Conservation (phyloP, 2,797 vertebrate genomes). For the Alauda arvensis region DNA sequence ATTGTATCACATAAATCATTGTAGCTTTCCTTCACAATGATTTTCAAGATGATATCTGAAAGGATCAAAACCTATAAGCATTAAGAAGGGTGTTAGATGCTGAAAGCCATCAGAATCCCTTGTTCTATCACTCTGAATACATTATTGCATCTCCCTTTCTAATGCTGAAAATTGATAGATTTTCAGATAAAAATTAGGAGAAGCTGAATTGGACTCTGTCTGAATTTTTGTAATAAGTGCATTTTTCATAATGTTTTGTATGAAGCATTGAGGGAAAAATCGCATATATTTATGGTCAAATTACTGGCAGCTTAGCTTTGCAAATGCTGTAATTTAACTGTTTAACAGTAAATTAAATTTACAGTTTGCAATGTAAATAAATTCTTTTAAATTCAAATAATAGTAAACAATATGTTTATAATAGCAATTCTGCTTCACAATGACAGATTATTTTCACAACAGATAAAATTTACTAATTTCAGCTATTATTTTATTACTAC, state of each 20-base stretch:
- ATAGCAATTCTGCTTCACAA: conserved; percentile 21
- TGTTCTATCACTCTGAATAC: conserved; percentile 39
- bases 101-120: conserved; percentile 32
- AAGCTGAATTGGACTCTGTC: not conserved
- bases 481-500: conserved; percentile 10
- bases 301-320: conserved; percentile 34
- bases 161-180: conserved; percentile 45
- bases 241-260: conserved; percentile 23
- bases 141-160: conserved; percentile 34
- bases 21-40: conserved; percentile 16
- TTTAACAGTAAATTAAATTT: conserved; percentile 58
- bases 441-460: not conserved
- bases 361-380: conserved; percentile 31
- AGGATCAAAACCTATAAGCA: conserved; percentile 40
- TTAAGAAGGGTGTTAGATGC: conserved; percentile 31
- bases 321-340: conserved; percentile 49
- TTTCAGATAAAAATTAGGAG: conserved; percentile 55
- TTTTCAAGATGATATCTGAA: conserved; percentile 50
- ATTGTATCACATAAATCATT: not conserved
- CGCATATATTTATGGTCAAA: conserved; percentile 8
- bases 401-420: not conserved
- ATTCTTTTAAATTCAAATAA: conserved; percentile 39
- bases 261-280: not conserved
- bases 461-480: conserved; percentile 32
- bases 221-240: not conserved